A percentile compares a stretch with the other conserved stretches of the same genome.
Conservation (phyloP, 2,797 vertebrate genomes). For the Delichon dasypus region DNA sequence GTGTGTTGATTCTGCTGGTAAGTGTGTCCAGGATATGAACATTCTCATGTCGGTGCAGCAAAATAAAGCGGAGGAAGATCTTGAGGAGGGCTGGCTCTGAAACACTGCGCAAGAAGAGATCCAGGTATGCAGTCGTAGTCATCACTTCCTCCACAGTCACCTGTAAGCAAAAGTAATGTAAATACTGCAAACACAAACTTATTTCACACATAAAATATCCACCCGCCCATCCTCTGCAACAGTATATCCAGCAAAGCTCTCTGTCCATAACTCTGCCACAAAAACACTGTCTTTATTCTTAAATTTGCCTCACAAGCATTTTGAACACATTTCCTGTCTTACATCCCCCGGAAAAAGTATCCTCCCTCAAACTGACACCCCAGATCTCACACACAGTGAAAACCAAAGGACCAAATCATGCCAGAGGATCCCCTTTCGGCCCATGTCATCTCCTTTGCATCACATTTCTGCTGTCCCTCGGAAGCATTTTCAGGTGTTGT, state of each 20-base stretch:
- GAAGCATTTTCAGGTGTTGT: background rate
- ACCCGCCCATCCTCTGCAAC: no score
- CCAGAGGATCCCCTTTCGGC: background rate
- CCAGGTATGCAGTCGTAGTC: conserved; percentile 95
- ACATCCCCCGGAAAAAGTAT: background rate
- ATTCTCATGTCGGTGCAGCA: conserved; percentile 91
- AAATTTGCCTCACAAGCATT: background rate
- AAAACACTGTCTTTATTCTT: background rate
- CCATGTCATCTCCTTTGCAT: background rate
- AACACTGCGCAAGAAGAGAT: conserved; percentile 92
- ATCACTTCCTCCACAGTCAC: conserved; percentile 96
- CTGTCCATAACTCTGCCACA: background rate
- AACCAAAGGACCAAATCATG: background rate
- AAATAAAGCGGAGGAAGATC: conserved; percentile 93
- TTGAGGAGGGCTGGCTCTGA: conserved; percentile 92
- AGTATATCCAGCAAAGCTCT: background rate
- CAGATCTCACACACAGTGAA: background rate
- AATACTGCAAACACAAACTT: background rate
- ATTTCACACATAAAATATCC: background rate
- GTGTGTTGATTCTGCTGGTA: conserved; percentile 96
- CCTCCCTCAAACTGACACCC: background rate
- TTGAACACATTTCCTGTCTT: background rate
- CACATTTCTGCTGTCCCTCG: background rate
- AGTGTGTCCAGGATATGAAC: conserved; percentile 94
- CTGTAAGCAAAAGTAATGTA: conserved; percentile 65